Conservation (phyloP, 1,140 invertebrate species). For the Belonocnema kinseyi region DNA sequence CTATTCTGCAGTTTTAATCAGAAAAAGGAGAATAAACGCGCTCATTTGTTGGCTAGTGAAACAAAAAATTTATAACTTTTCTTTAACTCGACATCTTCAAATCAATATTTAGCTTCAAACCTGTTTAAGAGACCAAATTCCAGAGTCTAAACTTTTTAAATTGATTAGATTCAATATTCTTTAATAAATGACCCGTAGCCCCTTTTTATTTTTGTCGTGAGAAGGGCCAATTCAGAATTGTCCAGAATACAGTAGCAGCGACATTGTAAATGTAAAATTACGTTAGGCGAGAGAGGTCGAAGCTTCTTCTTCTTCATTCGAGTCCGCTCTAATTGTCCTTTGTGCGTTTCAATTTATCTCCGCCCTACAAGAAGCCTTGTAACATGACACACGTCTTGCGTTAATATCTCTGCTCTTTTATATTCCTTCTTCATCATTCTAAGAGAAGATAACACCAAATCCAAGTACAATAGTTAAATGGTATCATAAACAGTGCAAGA, state of each 20-base stretch:
- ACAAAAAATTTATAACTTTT: too few relatives aligned
- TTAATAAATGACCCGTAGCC: background rate
- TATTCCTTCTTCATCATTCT: constrained; percentile 9
- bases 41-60: too few relatives aligned
- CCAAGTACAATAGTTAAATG: background rate
- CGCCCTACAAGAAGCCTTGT: constrained; percentile 45
- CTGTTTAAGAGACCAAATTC: too few relatives aligned
- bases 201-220: background rate
- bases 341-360: constrained; percentile 55
- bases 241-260: background rate
- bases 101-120: too few relatives aligned
- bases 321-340: constrained; percentile 56
- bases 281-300: constrained; percentile 19
- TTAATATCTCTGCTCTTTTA: constrained; percentile 44
- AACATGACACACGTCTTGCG: constrained; percentile 48
- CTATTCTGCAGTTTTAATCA: too few relatives aligned
- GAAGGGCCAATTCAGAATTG: constrained; percentile 3
- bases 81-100: too few relatives aligned
- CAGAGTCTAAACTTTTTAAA: too few relatives aligned
- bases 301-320: constrained; percentile 42
- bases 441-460: background rate
- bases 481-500: background rate
- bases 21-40: too few relatives aligned
- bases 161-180: constrained; percentile 8
- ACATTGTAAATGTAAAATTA: constrained; percentile 21